phyloP scores from a whole-genome alignment of 2,797 vertebrate genomes.

The Pogonophryne albipinna region DNA sequence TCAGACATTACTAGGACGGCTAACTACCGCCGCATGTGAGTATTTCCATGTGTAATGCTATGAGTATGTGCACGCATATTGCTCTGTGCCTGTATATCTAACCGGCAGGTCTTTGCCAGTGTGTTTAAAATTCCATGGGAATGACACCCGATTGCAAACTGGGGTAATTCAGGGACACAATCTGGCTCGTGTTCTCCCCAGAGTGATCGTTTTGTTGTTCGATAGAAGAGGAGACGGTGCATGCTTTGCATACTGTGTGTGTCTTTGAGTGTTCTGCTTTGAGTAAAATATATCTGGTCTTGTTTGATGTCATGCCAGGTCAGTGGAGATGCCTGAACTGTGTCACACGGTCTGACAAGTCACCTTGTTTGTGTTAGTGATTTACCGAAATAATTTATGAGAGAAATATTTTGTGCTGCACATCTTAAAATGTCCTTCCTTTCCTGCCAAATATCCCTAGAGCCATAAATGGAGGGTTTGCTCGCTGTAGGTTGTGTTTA shows the following conservation, averaged over 20 bases:
- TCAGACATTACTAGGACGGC: conserved; percentile 52
- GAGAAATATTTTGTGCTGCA: conserved; percentile 18
- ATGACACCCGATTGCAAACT: conserved; percentile 72
- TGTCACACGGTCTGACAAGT: conserved; percentile 42
- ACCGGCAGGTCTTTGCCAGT: conserved; percentile 73
- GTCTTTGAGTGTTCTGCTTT: conserved; percentile 6
- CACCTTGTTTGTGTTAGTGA: conserved; percentile 22
- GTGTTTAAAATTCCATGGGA: conserved; percentile 79
- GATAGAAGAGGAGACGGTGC: conserved; percentile 33
- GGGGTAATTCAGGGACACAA: conserved; percentile 75
- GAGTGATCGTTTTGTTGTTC: conserved; percentile 57
- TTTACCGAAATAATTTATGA: conserved; percentile 24
- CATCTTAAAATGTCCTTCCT: conserved; percentile 16
- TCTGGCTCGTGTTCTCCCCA: conserved; percentile 55
- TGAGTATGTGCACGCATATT: conserved; percentile 48
- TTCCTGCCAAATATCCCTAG: conserved; percentile 6
- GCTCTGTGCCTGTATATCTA: conserved; percentile 67
- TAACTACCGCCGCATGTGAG: conserved; percentile 53
- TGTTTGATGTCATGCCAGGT: conserved; percentile 47
- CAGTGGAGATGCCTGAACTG: conserved; percentile 36
- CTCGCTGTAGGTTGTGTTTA: conserved; percentile 19
- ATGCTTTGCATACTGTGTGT: conserved; percentile 10
- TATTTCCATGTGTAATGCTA: conserved; percentile 32
- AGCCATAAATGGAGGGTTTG: conserved; percentile 24
- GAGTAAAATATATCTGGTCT: conserved; percentile 24